phyloP scores from a whole-genome alignment of 1,140 invertebrate genomes.

The Fopius arisanus region DNA sequence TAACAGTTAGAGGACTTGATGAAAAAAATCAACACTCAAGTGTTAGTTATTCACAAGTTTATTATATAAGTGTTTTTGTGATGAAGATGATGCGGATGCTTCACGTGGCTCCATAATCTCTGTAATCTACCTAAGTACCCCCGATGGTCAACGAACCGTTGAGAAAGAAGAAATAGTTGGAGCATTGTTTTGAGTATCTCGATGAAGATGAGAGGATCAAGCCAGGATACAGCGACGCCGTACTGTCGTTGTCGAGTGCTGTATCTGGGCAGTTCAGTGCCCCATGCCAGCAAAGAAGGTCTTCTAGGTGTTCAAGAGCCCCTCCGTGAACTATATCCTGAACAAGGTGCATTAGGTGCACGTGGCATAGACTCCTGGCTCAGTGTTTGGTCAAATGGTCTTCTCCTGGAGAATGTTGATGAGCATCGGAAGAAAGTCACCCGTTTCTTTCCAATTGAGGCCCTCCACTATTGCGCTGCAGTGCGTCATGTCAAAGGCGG shows the following conservation, averaged over 20 bases:
- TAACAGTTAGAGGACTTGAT: neutral
- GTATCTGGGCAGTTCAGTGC: slow-evolving; percentile 96
- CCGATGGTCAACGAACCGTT: neutral
- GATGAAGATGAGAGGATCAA: slow-evolving; percentile 55
- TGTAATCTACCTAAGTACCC: neutral
- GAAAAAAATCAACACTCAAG: neutral
- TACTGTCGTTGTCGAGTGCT: slow-evolving; percentile 97
- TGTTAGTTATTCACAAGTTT: neutral
- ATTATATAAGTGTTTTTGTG: neutral
- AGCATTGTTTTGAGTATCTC: neutral
- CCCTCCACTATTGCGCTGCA: slow-evolving; percentile 96
- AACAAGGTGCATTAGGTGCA: slow-evolving; percentile 83
- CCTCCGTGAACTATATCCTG: slow-evolving; percentile 93
- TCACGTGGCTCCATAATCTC: neutral
- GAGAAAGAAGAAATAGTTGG: neutral
- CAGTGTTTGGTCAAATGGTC: slow-evolving; percentile 95
- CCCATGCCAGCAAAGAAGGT: slow-evolving; percentile 97
- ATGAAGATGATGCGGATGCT: neutral
- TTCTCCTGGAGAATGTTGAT: slow-evolving; percentile 95
- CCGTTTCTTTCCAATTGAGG: slow-evolving; percentile 96
- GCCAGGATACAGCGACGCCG: slow-evolving; percentile 74
- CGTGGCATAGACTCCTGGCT: slow-evolving; percentile 97
- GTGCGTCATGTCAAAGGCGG: slow-evolving; percentile 83
- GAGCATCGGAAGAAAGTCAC: slow-evolving; percentile 94
- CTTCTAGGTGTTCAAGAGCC: slow-evolving; percentile 98